Conservation (phyloP, 2,113 vertebrate genomes). For the Oplegnathus fasciatus region DNA sequence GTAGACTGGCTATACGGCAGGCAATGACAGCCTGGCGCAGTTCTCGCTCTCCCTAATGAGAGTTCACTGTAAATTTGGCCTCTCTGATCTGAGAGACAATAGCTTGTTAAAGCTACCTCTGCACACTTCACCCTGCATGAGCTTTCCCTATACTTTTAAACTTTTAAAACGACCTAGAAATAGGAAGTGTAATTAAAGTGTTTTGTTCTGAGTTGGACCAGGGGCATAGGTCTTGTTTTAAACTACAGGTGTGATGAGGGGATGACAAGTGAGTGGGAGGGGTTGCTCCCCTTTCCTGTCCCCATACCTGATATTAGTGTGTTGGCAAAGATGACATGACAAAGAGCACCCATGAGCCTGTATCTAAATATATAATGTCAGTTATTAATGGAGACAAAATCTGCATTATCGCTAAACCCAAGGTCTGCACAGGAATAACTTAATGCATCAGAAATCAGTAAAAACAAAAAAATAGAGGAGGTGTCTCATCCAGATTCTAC, state of each 20-base stretch:
- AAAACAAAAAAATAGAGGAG: background rate
- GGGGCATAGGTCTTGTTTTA: background rate
- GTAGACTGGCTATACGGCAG: slow-evolving; percentile 24
- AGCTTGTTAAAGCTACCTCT: slow-evolving; percentile 66
- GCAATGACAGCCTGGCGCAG: slow-evolving; percentile 27
- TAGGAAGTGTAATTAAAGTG: background rate
- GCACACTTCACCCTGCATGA: slow-evolving; percentile 44
- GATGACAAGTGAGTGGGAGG: background rate
- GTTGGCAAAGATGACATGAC: background rate
- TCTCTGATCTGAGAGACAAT: slow-evolving; percentile 58
- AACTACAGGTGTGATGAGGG: background rate
- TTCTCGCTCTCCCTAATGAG: slow-evolving; percentile 55
- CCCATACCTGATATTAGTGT: background rate
- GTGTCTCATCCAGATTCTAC: background rate
- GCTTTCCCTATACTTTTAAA: slow-evolving; percentile 20
- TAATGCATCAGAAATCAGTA: background rate
- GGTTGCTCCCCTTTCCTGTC: background rate
- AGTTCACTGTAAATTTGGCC: slow-evolving; percentile 63
- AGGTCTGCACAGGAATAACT: background rate
- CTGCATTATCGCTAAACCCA: no score
- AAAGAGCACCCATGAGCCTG: background rate
- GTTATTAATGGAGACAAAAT: background rate
- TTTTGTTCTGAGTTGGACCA: background rate
- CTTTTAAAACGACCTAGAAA: slow-evolving; percentile 21
- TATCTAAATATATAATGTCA: background rate